Evolutionary conservation across 2,888 invertebrate genomes (phyloP).

Genomic region (Ferrisia virgata): DNA sequence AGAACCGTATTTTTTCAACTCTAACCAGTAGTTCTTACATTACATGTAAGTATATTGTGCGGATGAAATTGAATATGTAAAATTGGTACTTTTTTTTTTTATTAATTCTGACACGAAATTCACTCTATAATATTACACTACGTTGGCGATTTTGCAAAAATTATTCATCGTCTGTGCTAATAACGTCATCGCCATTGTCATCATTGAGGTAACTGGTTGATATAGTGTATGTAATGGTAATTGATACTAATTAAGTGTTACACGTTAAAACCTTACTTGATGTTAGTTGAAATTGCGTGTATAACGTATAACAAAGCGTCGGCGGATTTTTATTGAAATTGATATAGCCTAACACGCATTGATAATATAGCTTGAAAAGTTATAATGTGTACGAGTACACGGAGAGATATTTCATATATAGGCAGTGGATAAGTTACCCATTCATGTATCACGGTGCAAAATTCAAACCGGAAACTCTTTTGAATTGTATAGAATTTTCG

Average conservation of each 20-base stretch:
- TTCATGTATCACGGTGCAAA: background rate
- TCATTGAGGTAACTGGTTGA: background rate
- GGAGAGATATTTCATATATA: background rate
- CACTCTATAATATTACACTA: background rate
- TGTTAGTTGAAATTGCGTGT: background rate
- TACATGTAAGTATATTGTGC: too few relatives aligned
- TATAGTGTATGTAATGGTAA: background rate
- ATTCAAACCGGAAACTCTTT: background rate
- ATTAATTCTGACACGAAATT: background rate
- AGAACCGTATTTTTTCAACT: too few relatives aligned
- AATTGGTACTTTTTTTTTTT: background rate
- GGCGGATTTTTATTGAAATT: slow-evolving; percentile 12
- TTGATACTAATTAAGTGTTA: slow-evolving; percentile 14
- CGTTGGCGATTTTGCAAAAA: background rate
- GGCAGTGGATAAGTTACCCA: too few relatives aligned
- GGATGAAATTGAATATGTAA: too few relatives aligned
- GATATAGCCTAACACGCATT: background rate
- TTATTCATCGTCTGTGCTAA: background rate
- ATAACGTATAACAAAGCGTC: background rate
- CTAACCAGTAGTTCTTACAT: too few relatives aligned
- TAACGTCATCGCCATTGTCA: background rate
- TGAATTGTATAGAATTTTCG: background rate
- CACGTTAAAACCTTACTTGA: background rate
- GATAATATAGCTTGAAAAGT: background rate
- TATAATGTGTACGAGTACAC: background rate